Evolutionary conservation across 2,888 invertebrate genomes (phyloP), one percentile per base, ranked within the genome.

Genomic region (Drosophila picticornis): DNA sequence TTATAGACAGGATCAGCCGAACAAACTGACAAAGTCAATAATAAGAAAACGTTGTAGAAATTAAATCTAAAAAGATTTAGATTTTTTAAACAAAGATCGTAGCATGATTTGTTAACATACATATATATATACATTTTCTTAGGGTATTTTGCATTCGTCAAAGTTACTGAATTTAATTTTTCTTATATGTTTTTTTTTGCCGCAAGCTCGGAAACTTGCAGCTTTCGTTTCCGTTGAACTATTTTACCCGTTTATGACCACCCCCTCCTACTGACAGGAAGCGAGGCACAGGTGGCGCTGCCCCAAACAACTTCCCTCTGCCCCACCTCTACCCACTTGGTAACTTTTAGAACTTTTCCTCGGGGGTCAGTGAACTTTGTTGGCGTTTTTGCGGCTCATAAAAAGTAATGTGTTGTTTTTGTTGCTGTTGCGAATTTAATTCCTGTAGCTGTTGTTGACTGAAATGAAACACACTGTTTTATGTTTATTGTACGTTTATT

Each of bases 191-290:
- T 69, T 19, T 16, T 58, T 16, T 48, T 61, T 55, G 22, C 22
- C 61, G 57, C 59, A 74, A 77, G 59, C 65, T 74, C 58, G 19
- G 22, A 75, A 80, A 70, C 64, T 77, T 80, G 78, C 78, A 79
- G 71, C 73, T 88, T 85, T 72, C 79, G 83, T 85, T 88, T 84
- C 86, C 84, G 86, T 60, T 79, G 72, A 81, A 79, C 85, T 85
- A 75, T 85, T 83, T 87, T 68, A 38, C 7, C 27, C 38, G 29
- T 29, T 29, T 27, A n/a, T 19, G 27, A 38, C 13, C 38, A 5
- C 32, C 38, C 51, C 46, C 19, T 11, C 6, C 9, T 13, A 25
- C 27, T 13, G 46, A 50, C 67, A 78, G 77, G 72, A 75, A 75
- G 56, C 48, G 32, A 43, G 2, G 38, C 16, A 31, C 69, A 69